phyloP scores from a whole-genome alignment of 2,888 invertebrate species.

The Catocala nupta region DNA sequence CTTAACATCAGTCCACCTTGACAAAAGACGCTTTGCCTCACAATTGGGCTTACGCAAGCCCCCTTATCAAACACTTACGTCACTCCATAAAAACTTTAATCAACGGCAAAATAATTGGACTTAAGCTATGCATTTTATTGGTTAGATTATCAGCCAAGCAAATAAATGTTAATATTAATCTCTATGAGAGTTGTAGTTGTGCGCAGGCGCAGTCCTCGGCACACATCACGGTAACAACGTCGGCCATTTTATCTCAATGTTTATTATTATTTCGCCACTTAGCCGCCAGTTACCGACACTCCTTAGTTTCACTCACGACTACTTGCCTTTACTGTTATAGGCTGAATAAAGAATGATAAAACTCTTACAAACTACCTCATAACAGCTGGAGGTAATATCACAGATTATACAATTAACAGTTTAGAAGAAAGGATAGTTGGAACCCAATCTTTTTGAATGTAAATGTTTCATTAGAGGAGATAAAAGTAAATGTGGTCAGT shows the following conservation, averaged over 20 bases:
- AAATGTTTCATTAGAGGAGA: conserved; percentile 27
- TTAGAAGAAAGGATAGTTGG: conserved; percentile 16
- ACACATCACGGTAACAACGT: conserved; percentile 57
- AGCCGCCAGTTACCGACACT: conserved; percentile 21
- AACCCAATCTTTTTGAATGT: conserved; percentile 25
- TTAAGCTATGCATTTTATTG: background rate
- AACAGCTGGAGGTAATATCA: conserved; percentile 5
- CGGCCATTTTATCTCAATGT: conserved; percentile 48
- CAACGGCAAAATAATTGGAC: no score
- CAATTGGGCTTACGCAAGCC: no score
- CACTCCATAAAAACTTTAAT: no score
- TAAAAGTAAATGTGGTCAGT: conserved; percentile 24
- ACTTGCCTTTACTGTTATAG: conserved; percentile 18
- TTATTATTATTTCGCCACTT: conserved; percentile 49
- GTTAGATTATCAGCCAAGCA: background rate
- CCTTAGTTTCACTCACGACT: conserved; percentile 9
- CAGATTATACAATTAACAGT: conserved; percentile 43
- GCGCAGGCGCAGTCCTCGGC: conserved; percentile 12
- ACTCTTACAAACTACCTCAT: conserved; percentile 5
- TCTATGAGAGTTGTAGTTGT: background rate
- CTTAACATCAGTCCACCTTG: no score
- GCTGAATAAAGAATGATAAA: conserved; percentile 20
- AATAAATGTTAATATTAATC: conserved; percentile 2
- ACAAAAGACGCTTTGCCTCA: no score
- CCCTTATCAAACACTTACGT: no score